Evolutionary conservation across 2,113 vertebrate species (phyloP).

Genomic region (Chascanopsetta lugubris): DNA sequence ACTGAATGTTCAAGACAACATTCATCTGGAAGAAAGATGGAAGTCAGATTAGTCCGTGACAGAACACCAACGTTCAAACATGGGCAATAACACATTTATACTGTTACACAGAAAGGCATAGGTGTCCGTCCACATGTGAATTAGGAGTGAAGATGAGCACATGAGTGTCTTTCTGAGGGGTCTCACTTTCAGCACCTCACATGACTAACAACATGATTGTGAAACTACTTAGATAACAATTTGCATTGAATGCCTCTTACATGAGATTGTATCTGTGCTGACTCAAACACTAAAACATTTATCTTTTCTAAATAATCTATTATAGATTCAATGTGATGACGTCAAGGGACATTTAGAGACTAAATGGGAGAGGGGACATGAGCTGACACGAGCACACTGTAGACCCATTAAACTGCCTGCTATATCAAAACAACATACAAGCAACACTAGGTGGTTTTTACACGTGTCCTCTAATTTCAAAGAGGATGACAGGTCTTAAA

Average conservation of each 20-base stretch:
- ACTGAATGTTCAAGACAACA: constrained; percentile 61
- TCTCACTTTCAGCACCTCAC: neutral
- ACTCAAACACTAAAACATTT: neutral
- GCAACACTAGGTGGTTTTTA: neutral
- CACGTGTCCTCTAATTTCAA: neutral
- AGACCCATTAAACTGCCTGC: constrained; percentile 4
- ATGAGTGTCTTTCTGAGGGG: neutral
- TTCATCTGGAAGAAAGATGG: constrained; percentile 75
- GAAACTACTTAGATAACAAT: neutral
- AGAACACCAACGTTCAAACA: constrained; percentile 29
- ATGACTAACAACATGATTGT: neutral
- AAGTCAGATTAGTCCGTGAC: constrained; percentile 48
- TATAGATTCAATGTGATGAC: neutral
- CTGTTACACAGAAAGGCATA: neutral
- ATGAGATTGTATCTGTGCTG: neutral
- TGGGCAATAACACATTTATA: neutral
- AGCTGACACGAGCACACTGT: constrained; percentile 1
- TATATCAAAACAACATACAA: constrained; percentile 1
- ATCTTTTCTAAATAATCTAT: neutral
- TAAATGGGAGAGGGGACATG: neutral
- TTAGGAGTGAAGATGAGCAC: neutral
- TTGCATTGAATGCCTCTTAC: neutral
- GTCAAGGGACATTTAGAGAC: too few species aligned
- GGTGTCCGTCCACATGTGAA: neutral
- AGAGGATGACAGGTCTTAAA: constrained; percentile 5